Base-by-base conservation (phyloP, 2,888 invertebrate species). In the Orthosia incerta region DNA sequence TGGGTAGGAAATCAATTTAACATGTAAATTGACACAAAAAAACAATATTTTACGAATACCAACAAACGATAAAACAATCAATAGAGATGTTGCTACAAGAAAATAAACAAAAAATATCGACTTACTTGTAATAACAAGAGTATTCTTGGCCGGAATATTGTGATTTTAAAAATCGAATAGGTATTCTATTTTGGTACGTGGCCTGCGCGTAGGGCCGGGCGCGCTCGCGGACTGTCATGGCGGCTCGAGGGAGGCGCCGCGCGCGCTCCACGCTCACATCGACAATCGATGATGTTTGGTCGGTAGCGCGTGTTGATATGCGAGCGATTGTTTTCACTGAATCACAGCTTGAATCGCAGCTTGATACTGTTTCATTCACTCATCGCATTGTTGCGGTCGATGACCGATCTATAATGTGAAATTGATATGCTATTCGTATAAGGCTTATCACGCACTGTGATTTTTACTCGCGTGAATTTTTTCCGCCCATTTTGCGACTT, bases 181-280 rank as follows among this genome's bases (percentile, higher is more conserved):
- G n/a, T n/a, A 80, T 86, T 87, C 85, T 90, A 89, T 89, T 89
- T 89, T 87, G 74, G 82, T 87, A 88, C 88, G 87, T 85, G 89
- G 85, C 89, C 84, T 85, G 77, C 88, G 86, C 83, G 86, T 82
- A 87, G 87, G 88, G 89, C 88, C 86, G 87, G 88, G 89, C 88
- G 88, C 89, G 78, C 89, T 85, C 86, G 84, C 86, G 77, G 57
- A 87, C 83, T 90, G 91, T 88, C 90, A 90, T 90, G 91, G 91
- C 91, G 83, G 88, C 82, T 73, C 79, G 72, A 85, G 86, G 74
- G 86, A 86, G 62, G 83, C 64, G 79, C 83, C 79, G 51, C 80
- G 50, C n/a, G 31, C 76, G 61, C 79, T 69, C 60, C 64, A 62
- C 80, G 76, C 75, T 13, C 71, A 57, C 82, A 86, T 88, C 88